Evolutionary conservation across 2,113 vertebrate species (phyloP).

Genomic region (Desmodus rotundus): DNA sequence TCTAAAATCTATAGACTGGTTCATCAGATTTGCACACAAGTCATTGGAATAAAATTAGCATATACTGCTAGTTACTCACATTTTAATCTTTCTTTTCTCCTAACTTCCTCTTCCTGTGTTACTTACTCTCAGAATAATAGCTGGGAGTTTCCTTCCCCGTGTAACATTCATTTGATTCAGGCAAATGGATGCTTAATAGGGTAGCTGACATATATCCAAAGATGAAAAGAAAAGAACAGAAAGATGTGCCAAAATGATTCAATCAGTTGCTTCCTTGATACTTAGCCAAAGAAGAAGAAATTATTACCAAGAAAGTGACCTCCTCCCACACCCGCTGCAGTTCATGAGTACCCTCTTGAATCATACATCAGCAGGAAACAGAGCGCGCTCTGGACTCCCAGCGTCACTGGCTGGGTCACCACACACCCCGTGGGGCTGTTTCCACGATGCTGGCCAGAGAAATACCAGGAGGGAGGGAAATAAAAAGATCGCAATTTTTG

Average conservation of each 20-base stretch:
- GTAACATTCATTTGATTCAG: neutral
- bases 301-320: neutral
- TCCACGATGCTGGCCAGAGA: neutral
- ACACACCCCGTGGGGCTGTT: neutral
- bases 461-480: neutral
- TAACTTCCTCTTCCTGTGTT: neutral
- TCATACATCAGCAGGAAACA: neutral
- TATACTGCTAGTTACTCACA: neutral
- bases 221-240: neutral
- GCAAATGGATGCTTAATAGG: neutral
- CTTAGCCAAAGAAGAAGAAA: neutral
- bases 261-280: neutral
- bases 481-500: neutral
- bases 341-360: neutral
- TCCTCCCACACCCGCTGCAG: rapidly evolving
- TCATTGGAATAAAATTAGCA: neutral
- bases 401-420: neutral
- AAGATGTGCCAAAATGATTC: neutral
- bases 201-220: neutral
- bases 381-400: neutral
- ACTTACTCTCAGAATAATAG: neutral
- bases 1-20: neutral
- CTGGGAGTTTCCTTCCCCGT: neutral
- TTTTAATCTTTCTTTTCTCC: neutral
- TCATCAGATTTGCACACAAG: neutral